Base-by-base conservation (phyloP, 2,113 vertebrate species). In the Callocephalon fimbriatum region DNA sequence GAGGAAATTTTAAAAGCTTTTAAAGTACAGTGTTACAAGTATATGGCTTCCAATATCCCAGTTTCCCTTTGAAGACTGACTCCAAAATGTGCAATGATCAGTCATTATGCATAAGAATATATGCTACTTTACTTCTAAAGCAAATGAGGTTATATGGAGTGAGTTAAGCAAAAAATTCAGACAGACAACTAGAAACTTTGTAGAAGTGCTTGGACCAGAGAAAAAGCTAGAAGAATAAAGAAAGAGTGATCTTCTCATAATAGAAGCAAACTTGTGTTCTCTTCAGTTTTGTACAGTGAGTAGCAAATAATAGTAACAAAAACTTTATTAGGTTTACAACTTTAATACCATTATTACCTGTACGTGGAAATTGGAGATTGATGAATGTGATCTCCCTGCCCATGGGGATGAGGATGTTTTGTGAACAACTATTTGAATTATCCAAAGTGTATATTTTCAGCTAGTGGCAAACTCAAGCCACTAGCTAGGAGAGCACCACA, bases 1-100 rank as follows among this genome's bases (percentile, higher is more conserved):
- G 70, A 96, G 71, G 79, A 94, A 92, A 84, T 75, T 59, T 47
- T 68, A 27, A 18, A 58, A 77, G 42, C 23, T 90, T 75, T 95
- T 80, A 19, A 94, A 82, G 37, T 84, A 16, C 51, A 25, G 10
- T 12, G 38, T 58, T 91, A 11, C 23, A 11, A 66, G 45, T 59
- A 74, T 68, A 22, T 71, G 27, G 22, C 67, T 97, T 93, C 32
- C 80, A 86, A 53, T 58, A 89, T 86, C 11, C 51, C 45, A 31
- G 20, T 72, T 86, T 92, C 56, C 17, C 8, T 61, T 91, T 93
- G 31, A 88, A 75, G 61, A 45, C 79, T 68, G 32, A n/a, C 48
- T 67, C 9, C 3, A 29, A 95, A 90, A 85, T n/a, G 9, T 63
- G 21, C 54, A 29, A 8, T 8, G 20, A 68, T 83, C n/a, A 50